These are phyloP conservation scores for Styela plicata DNA, from an alignment of 23 tunicate species.

Conservation along the genomic window DNA sequence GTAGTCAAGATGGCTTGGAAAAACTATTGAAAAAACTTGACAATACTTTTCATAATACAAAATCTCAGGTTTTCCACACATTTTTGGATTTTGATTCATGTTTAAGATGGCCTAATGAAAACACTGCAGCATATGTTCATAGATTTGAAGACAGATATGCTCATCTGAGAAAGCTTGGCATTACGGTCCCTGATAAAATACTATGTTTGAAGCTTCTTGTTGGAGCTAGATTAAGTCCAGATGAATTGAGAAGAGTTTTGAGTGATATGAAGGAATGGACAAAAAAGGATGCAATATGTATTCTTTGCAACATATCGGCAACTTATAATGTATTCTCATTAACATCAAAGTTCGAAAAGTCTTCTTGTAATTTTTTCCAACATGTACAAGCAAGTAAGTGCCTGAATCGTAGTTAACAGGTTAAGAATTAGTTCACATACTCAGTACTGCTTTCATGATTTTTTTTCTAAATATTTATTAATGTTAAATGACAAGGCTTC, in stretches of 20 bases:
- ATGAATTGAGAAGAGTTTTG: background rate
- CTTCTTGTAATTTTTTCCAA: too few species aligned
- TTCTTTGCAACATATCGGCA: background rate
- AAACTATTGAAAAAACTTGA: background rate
- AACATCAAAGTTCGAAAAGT: too few species aligned
- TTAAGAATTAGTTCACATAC: too few species aligned
- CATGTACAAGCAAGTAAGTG: too few species aligned
- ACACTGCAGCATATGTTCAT: background rate
- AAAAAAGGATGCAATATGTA: background rate
- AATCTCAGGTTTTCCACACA: background rate
- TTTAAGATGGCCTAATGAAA: background rate
- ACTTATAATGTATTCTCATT: background rate
- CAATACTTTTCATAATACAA: background rate
- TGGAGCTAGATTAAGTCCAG: background rate
- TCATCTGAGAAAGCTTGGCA: background rate
- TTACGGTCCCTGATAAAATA: background rate
- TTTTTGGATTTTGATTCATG: background rate
- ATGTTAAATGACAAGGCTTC: too few species aligned
- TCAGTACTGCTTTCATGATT: too few species aligned
- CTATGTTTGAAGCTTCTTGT: background rate
- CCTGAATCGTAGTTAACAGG: too few species aligned
- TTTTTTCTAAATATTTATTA: too few species aligned
- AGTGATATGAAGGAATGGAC: background rate
- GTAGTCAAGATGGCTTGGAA: background rate
- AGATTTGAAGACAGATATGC: background rate